phyloP scores from a whole-genome alignment of 2,113 vertebrate species.

The Pipa parva region DNA sequence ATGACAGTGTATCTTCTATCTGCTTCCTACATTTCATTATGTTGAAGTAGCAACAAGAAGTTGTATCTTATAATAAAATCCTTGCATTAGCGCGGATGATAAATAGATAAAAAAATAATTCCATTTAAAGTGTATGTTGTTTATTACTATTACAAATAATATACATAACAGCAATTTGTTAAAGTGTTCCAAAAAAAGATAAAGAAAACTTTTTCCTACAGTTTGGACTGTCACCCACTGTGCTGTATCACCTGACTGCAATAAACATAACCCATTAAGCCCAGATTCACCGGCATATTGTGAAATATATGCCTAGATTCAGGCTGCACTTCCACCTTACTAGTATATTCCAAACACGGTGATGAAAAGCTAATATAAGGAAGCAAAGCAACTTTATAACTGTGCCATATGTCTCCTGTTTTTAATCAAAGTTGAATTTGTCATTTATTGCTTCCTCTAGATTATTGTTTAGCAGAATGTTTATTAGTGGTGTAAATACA shows the following conservation, averaged over 20 bases:
- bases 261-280: background rate
- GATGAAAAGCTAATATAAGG: background rate
- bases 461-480: background rate
- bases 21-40: too few relatives aligned
- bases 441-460: background rate
- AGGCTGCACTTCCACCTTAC: background rate
- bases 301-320: background rate
- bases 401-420: background rate
- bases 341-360: background rate
- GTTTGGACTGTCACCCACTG: background rate
- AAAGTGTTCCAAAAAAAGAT: background rate
- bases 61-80: too few relatives aligned
- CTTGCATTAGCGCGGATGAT: too few relatives aligned
- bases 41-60: too few relatives aligned
- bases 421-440: background rate
- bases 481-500: background rate
- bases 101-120: too few relatives aligned
- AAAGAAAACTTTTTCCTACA: background rate
- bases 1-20: too few relatives aligned
- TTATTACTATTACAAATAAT: too few relatives aligned
- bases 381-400: background rate
- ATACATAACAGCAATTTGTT: too few relatives aligned
- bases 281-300: background rate
- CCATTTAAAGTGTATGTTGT: too few relatives aligned
- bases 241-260: background rate